Conservation (phyloP, 2,888 invertebrate genomes). For the Morpho achilles region DNA sequence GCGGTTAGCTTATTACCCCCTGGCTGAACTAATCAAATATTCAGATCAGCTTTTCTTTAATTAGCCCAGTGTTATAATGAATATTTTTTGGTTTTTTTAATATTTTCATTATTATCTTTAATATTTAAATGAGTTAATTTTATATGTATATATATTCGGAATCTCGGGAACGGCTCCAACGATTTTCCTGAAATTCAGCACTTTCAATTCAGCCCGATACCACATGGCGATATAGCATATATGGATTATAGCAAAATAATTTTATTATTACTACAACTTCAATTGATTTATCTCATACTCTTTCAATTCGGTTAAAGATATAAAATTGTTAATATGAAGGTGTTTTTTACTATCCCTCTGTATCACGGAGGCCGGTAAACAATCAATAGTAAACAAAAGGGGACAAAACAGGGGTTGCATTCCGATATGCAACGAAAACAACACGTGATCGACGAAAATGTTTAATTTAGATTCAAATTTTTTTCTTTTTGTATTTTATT, state of each 20-base stretch:
- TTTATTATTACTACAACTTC: too few species aligned
- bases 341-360: slow-evolving; percentile 10
- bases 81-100: slow-evolving; percentile 20
- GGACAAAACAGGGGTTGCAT: slow-evolving; percentile 39
- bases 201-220: too few species aligned
- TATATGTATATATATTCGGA: too few species aligned
- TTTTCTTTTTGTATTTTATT: too few species aligned
- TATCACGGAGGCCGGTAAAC: slow-evolving; percentile 30
- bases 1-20: slow-evolving; percentile 58
- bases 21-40: slow-evolving; percentile 60
- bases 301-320: too few species aligned
- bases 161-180: too few species aligned
- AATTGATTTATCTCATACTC: too few species aligned
- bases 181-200: too few species aligned
- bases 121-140: too few species aligned
- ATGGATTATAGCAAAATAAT: too few species aligned
- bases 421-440: slow-evolving; percentile 34
- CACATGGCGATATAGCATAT: background rate
- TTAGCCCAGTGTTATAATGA: slow-evolving; percentile 36
- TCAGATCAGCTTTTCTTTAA: slow-evolving; percentile 62
- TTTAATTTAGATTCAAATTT: too few species aligned
- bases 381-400: slow-evolving; percentile 37
- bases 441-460: slow-evolving; percentile 3
- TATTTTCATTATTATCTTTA: too few species aligned
- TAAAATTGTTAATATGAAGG: background rate